Conservation (phyloP, 1,140 invertebrate species). For the Maniola jurtina region DNA sequence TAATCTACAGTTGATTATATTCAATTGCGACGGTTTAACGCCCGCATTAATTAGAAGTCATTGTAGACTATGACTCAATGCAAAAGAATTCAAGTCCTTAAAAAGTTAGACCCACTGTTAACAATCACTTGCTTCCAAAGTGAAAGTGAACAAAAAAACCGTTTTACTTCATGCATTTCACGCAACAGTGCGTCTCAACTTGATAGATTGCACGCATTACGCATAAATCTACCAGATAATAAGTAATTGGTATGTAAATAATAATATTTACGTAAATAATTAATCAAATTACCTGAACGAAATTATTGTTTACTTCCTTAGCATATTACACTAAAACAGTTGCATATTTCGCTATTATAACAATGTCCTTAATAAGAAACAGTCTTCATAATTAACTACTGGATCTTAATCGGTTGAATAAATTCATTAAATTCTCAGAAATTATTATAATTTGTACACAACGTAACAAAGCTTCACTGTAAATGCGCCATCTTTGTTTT, state of each 20-base stretch:
- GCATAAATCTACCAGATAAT: background rate
- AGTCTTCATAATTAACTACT: background rate
- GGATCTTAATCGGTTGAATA: background rate
- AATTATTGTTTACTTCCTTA: background rate
- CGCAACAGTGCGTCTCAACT: background rate
- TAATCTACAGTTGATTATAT: constrained; percentile 15
- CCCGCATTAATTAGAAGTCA: constrained; percentile 25
- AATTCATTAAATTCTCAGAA: background rate
- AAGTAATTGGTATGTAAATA: constrained; percentile 7
- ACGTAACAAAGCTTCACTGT: background rate
- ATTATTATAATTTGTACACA: background rate
- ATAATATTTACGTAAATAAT: constrained; percentile 13
- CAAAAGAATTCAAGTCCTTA: constrained; percentile 24
- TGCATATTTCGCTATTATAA: background rate
- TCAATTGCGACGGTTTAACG: constrained; percentile 25
- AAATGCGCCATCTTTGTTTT: background rate
- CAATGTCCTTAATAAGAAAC: background rate
- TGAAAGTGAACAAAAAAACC: constrained; percentile 2
- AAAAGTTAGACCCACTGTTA: background rate
- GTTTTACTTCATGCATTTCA: constrained; percentile 1
- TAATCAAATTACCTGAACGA: background rate
- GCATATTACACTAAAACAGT: background rate
- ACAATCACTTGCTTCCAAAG: background rate
- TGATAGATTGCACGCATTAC: background rate
- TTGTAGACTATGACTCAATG: constrained; percentile 24